Conservation (phyloP, 1,140 invertebrate genomes). For the Parasteatoda tepidariorum region DNA sequence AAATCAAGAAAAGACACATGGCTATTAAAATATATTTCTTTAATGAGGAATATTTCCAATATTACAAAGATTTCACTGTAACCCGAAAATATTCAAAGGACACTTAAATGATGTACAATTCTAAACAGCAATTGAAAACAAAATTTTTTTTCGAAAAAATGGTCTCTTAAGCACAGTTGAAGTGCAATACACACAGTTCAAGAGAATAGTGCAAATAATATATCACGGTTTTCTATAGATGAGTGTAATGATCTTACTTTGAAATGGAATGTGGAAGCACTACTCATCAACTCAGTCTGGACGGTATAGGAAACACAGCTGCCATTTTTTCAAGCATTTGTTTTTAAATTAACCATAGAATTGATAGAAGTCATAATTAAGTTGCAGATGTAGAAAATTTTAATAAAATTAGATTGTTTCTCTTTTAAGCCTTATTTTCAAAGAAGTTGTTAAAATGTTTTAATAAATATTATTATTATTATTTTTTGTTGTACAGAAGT, state of each 20-base stretch:
- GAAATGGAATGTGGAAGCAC: conserved; percentile 50
- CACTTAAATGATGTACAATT: conserved; percentile 23
- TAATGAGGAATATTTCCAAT: conserved; percentile 54
- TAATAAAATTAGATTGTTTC: too few relatives aligned
- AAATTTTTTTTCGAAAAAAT: background rate
- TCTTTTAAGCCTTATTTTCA: too few relatives aligned
- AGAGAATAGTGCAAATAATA: background rate
- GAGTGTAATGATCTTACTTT: conserved; percentile 37
- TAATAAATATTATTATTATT: too few relatives aligned
- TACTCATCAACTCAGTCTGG: conserved; percentile 19
- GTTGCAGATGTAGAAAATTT: too few relatives aligned
- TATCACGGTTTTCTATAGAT: background rate
- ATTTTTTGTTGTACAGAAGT: too few relatives aligned
- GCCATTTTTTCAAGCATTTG: background rate
- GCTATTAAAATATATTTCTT: conserved; percentile 53
- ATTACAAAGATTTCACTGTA: conserved; percentile 33
- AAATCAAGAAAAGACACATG: background rate
- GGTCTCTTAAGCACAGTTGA: background rate
- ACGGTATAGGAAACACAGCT: conserved; percentile 18
- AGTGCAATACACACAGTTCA: background rate
- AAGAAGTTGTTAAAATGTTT: too few relatives aligned
- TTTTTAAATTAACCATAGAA: too few relatives aligned
- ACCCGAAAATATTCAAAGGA: conserved; percentile 40
- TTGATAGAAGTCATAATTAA: too few relatives aligned
- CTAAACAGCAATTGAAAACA: background rate